phyloP scores from a whole-genome alignment of 2,113 vertebrate species.

The Pantherophis guttatus region DNA sequence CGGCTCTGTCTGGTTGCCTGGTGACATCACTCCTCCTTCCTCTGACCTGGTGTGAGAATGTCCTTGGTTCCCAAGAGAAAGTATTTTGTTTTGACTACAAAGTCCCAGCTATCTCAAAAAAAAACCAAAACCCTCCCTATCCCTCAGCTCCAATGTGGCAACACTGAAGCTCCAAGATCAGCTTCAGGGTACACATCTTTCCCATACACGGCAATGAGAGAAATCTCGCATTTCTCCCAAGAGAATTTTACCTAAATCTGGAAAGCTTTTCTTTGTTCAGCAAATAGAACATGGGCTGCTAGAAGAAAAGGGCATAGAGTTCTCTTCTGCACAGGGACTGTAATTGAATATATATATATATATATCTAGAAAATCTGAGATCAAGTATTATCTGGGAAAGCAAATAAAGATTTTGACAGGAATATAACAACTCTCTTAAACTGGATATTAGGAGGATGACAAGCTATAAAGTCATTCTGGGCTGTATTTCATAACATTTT shows the following conservation, averaged over 20 bases:
- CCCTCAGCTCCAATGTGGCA: too few relatives aligned
- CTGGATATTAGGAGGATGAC: slow-evolving; percentile 44
- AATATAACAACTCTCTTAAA: slow-evolving; percentile 55
- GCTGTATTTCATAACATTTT: slow-evolving; percentile 30
- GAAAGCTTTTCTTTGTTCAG: background rate
- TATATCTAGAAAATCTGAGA: slow-evolving; percentile 11
- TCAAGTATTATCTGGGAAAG: slow-evolving; percentile 32
- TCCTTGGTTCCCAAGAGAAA: too few relatives aligned
- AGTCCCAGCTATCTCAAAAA: too few relatives aligned
- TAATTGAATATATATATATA: background rate
- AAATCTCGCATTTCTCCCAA: background rate
- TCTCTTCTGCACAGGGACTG: background rate
- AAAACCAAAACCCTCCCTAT: too few relatives aligned
- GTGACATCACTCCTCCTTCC: too few relatives aligned
- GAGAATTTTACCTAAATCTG: background rate
- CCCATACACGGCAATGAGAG: background rate
- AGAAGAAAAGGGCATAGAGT: background rate
- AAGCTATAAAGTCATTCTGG: slow-evolving; percentile 13
- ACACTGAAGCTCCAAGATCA: too few relatives aligned
- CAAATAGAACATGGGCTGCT: background rate
- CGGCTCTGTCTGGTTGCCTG: too few relatives aligned
- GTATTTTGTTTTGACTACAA: too few relatives aligned
- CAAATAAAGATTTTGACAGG: slow-evolving; percentile 57
- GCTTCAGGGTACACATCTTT: background rate
- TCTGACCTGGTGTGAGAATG: too few relatives aligned